These are phyloP conservation scores for Megaceryle torquata DNA, from an alignment of 2,113 vertebrate species.

Conservation along the genomic window DNA sequence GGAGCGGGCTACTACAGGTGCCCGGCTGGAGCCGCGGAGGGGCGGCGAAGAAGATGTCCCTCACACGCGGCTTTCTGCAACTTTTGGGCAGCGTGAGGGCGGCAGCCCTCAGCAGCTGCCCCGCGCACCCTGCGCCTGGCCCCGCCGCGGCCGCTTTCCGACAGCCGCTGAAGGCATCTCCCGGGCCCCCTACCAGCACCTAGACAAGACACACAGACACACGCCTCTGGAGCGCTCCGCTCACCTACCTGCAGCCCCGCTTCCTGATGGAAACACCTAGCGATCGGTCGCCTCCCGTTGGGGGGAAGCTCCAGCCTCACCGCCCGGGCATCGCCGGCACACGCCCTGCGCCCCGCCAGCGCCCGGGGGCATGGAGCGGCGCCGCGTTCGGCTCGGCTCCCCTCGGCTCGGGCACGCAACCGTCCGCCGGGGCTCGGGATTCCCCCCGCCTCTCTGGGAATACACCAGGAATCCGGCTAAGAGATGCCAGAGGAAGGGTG, in stretches of 20 bases:
- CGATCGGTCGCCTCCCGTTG: slow-evolving; percentile 70
- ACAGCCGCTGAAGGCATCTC: background rate
- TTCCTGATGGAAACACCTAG: slow-evolving; percentile 76
- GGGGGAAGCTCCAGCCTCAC: slow-evolving; percentile 69
- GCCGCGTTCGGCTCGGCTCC: background rate
- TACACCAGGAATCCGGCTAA: background rate
- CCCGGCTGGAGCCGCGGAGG: background rate
- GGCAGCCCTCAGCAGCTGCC: background rate
- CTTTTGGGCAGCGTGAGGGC: background rate
- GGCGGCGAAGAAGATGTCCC: background rate
- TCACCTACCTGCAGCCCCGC: slow-evolving; percentile 77
- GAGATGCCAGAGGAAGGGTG: background rate
- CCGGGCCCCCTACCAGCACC: background rate
- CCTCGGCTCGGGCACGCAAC: background rate
- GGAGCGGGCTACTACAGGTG: background rate
- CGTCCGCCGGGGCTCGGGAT: background rate
- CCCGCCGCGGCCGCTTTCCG: background rate
- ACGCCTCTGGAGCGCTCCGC: background rate
- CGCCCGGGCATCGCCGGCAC: slow-evolving; percentile 77
- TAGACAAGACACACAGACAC: background rate
- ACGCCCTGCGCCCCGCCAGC: slow-evolving; percentile 71
- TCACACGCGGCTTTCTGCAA: background rate
- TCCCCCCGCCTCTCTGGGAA: background rate
- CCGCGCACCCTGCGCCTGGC: background rate
- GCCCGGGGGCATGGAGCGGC: slow-evolving; percentile 59